These are phyloP conservation scores for Rhagonycha lutea DNA, from an alignment of 2,888 invertebrate genomes.

Conservation along the genomic window DNA sequence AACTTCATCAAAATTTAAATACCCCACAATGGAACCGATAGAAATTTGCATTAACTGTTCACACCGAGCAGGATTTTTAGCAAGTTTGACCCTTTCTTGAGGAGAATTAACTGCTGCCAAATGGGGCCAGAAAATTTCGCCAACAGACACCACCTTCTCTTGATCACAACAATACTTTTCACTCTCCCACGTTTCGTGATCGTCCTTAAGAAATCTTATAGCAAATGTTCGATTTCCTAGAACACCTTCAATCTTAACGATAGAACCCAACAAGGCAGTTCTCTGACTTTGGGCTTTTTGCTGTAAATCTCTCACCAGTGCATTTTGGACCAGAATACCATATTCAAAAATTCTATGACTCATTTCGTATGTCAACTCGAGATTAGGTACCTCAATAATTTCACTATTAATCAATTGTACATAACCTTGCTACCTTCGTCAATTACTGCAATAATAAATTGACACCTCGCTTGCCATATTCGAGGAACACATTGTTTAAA, in stretches of 20 bases:
- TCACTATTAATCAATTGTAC: conserved; percentile 4
- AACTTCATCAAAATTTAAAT: conserved; percentile 46
- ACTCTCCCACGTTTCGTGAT: conserved; percentile 48
- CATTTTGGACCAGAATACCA: conserved; percentile 31
- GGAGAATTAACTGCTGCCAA: conserved; percentile 58
- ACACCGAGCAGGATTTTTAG: conserved; percentile 54
- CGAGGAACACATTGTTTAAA: not conserved
- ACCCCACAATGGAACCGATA: conserved; percentile 52
- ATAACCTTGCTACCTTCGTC: conserved; percentile 22
- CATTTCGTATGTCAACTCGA: conserved; percentile 7
- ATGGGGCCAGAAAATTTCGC: conserved; percentile 57
- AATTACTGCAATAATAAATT: not conserved
- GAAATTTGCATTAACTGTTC: conserved; percentile 53
- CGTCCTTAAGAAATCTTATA: conserved; percentile 48
- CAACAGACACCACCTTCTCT: conserved; percentile 43
- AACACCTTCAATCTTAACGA: conserved; percentile 49
- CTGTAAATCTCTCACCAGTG: conserved; percentile 24
- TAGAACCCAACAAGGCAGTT: conserved; percentile 50
- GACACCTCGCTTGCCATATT: not conserved
- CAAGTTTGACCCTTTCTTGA: conserved; percentile 58
- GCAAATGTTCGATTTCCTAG: conserved; percentile 36
- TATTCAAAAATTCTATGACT: conserved; percentile 23
- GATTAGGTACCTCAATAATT: not conserved
- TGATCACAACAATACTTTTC: conserved; percentile 45
- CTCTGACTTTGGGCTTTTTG: conserved; percentile 34